Conservation (phyloP, 2,888 invertebrate genomes). For the Protonemura montana region DNA sequence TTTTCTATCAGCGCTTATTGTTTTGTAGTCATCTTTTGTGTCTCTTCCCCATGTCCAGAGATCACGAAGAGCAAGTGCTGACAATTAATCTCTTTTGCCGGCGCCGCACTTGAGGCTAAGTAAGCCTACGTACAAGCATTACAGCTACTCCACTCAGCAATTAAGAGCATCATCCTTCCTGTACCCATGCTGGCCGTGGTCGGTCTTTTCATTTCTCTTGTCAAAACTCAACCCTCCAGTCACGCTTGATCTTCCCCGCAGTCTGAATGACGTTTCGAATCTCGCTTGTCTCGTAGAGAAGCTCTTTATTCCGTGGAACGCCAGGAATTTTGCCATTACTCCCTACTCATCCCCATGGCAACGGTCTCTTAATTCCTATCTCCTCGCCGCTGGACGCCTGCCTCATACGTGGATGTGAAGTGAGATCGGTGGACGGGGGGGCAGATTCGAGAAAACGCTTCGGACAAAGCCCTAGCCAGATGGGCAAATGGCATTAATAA, state of each 20-base stretch:
- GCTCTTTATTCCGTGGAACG: background rate
- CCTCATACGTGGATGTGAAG: background rate
- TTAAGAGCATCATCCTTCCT: too few species aligned
- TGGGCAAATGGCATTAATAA: background rate
- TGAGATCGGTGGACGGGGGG: background rate
- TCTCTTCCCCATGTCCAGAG: too few species aligned
- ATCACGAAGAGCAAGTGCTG: too few species aligned
- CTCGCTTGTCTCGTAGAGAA: conserved; percentile 1
- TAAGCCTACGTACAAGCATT: too few species aligned
- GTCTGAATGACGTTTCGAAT: conserved; percentile 22
- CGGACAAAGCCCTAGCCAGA: background rate
- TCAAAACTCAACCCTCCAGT: background rate
- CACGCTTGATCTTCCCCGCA: background rate
- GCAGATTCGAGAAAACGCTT: background rate
- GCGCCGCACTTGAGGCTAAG: too few species aligned
- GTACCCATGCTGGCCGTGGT: background rate
- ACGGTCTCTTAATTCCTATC: conserved; percentile 18
- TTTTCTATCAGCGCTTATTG: too few species aligned
- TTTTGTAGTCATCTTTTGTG: too few species aligned
- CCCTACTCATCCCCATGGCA: background rate
- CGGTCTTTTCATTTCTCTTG: background rate
- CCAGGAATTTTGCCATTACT: conserved; percentile 19
- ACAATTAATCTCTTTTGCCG: too few species aligned
- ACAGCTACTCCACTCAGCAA: too few species aligned
- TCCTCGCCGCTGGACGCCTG: background rate